Evolutionary conservation across 1,140 invertebrate species (phyloP), one percentile per base, ranked within the genome.

Genomic region (Metopolophium dirhodum): DNA sequence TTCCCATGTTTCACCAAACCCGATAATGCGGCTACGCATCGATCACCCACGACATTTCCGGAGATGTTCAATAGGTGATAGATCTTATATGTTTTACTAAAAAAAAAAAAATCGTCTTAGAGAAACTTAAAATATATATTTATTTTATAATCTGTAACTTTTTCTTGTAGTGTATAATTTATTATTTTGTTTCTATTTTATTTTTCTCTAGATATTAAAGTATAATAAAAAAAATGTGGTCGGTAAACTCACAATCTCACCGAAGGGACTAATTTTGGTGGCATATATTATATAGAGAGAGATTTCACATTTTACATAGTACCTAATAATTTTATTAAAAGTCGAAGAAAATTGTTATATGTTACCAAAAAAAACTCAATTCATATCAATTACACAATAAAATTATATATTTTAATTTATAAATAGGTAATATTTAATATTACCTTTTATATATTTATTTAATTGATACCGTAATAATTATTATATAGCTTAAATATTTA

Each of bases 11-110:
- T 68, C 41, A 30, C 14, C 23, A 14, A 45, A 68, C 26, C 41
- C 9, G 51, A 57, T 89, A 89, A 57, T 57, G 49, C 7, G 4
- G 3, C 20, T 89, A 20, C 35, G 6, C 88, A 89, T 89, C 51
- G 22, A 89, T 89, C 88, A 89, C 88, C 35, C n/a, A 26, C 26
- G 22, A 57, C 51, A 41, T 89, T 89, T 89, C 88, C 88, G 88
- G 88, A 89, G 22, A 0, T 37, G 0, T 26, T 49, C 30, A 30
- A 49, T 87, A 87, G 45, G 1, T 35, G 14, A 49, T 49, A 49
- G 14, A 49, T 87, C 11, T 86, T 26, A 87, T 49, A 85, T 1
- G 41, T 85, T 85, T 9, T 20, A 30, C 45, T 49, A 87, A 87
- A 47, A n/a, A 49, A 85, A 37, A 41, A 41, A 41, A 41, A 37